Evolutionary conservation across 2,888 invertebrate genomes (phyloP).

Genomic region (Heliconius hortense): DNA sequence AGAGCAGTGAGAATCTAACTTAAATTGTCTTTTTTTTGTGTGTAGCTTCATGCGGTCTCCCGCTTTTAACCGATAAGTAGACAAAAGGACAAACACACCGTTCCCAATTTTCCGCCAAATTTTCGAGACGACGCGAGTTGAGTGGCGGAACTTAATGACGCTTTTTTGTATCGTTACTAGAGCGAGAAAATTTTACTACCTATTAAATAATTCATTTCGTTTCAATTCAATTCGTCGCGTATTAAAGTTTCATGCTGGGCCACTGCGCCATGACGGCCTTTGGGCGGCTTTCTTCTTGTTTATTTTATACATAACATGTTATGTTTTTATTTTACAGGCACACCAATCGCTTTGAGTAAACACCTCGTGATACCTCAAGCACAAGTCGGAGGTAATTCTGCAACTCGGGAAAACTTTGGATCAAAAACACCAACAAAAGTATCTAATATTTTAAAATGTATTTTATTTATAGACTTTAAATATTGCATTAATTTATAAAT

Average conservation of each 20-base stretch:
- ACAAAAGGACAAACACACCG: too few relatives aligned
- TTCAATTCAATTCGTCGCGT: too few relatives aligned
- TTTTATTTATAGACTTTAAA: neutral
- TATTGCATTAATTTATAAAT: too few relatives aligned
- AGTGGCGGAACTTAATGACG: neutral
- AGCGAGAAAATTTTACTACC: neutral
- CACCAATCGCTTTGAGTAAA: slow-evolving; percentile 94
- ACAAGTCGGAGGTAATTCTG: slow-evolving; percentile 63
- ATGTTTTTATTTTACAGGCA: slow-evolving; percentile 76
- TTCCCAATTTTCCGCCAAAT: too few relatives aligned
- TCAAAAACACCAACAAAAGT: slow-evolving; percentile 74
- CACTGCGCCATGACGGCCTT: neutral
- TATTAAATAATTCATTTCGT: neutral
- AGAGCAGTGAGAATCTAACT: neutral
- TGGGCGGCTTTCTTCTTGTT: too few relatives aligned
- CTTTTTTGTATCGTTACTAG: neutral
- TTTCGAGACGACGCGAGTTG: neutral
- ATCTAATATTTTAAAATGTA: neutral
- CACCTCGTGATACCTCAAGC: slow-evolving; percentile 92
- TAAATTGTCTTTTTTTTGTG: neutral
- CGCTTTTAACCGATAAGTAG: too few relatives aligned
- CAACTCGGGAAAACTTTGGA: slow-evolving; percentile 72
- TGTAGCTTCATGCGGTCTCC: neutral
- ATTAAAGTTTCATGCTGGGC: neutral
- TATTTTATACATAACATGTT: neutral